These are phyloP conservation scores for Pseudopleuronectes americanus DNA, from an alignment of 2,797 vertebrate species.

Conservation along the genomic window DNA sequence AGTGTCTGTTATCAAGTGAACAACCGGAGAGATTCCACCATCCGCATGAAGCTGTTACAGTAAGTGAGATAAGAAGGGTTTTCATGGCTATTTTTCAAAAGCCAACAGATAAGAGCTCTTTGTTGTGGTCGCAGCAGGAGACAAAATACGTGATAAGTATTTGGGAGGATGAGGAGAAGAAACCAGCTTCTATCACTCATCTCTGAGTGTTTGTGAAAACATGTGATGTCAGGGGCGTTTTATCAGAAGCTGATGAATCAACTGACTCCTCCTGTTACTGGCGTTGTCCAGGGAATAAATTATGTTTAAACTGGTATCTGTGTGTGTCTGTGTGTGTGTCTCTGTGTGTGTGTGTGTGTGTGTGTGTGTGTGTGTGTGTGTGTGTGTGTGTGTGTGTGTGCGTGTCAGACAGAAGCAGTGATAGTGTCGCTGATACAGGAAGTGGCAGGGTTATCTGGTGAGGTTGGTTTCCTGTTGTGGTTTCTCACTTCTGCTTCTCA, in stretches of 20 bases:
- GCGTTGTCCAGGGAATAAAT: background rate
- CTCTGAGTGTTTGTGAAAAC: slow-evolving; percentile 29
- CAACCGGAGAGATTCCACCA: background rate
- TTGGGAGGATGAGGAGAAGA: slow-evolving; percentile 16
- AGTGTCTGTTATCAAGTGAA: slow-evolving; percentile 7
- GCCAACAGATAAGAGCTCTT: slow-evolving; percentile 32
- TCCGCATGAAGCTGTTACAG: background rate
- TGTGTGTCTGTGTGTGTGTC: slow-evolving; percentile 27
- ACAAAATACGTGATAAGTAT: slow-evolving; percentile 50
- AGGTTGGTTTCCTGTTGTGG: slow-evolving; percentile 76
- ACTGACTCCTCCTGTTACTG: slow-evolving; percentile 1
- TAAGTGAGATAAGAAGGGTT: slow-evolving; percentile 21
- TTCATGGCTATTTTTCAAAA: too few relatives aligned
- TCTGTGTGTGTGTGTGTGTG: slow-evolving; percentile 26
- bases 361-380: slow-evolving; percentile 31
- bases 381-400: slow-evolving; percentile 27
- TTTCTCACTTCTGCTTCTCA: slow-evolving; percentile 67
- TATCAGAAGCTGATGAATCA: slow-evolving; percentile 19
- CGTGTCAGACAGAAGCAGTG: slow-evolving; percentile 4
- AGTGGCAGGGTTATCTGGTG: slow-evolving; percentile 64
- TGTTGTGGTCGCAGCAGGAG: slow-evolving; percentile 25
- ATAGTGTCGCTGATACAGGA: slow-evolving; percentile 62
- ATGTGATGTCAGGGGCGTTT: slow-evolving; percentile 10
- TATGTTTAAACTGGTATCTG: background rate
- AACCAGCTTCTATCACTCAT: slow-evolving; percentile 3